phyloP scores from a whole-genome alignment of 2,888 invertebrate genomes.

The Proisotoma minuta region DNA sequence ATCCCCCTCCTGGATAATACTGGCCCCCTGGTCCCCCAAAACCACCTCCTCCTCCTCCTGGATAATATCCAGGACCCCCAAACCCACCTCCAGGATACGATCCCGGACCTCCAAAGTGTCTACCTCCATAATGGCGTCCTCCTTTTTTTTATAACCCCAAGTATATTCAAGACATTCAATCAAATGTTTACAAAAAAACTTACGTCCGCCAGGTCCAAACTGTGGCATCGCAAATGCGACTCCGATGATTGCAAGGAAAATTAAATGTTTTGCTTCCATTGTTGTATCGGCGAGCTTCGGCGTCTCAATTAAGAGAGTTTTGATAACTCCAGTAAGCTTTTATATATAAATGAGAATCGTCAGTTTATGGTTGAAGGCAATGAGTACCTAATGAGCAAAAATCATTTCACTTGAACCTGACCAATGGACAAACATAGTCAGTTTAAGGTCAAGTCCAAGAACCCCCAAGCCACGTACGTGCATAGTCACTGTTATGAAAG shows the following conservation, averaged over 20 bases:
- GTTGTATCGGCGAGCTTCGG: background rate
- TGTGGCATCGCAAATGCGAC: conserved; percentile 24
- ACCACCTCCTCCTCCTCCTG: conserved; percentile 14
- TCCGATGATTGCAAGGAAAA: conserved; percentile 4
- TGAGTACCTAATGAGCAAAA: conserved; percentile 4
- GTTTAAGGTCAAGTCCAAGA: conserved; percentile 15
- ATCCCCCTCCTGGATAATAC: conserved; percentile 14
- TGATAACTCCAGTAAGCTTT: background rate
- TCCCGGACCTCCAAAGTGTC: conserved; percentile 16
- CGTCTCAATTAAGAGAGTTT: background rate
- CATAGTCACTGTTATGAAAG: background rate
- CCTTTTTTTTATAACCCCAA: background rate
- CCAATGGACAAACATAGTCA: background rate
- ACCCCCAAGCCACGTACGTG: background rate
- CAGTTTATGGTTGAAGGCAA: background rate
- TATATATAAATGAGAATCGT: background rate
- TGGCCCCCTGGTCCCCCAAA: conserved; percentile 10
- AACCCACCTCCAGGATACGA: conserved; percentile 22
- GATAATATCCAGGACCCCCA: conserved; percentile 20
- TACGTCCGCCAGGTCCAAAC: conserved; percentile 14
- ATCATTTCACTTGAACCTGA: conserved; percentile 13
- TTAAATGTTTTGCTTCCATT: background rate
- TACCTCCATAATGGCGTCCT: conserved; percentile 17
- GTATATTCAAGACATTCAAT: background rate
- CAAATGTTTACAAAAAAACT: background rate